Percentiles rank a stretch among this genome's conserved stretches.
Conservation (phyloP, 1,140 invertebrate genomes). For the Augochlora pura region DNA sequence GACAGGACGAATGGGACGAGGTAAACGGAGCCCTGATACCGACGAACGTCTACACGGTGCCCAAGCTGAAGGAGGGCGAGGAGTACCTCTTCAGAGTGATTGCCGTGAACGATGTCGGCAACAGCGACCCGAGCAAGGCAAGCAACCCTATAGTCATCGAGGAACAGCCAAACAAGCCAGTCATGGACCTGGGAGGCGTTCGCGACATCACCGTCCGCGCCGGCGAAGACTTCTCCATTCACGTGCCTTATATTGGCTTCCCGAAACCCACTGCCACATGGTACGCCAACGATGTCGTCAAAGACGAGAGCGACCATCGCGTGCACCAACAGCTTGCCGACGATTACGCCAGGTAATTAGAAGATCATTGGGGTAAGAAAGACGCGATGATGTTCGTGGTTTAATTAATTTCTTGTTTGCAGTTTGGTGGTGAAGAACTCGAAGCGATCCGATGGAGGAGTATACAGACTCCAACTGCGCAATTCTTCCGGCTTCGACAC, state of each 20-base stretch:
- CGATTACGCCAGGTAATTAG: slow-evolving; percentile 86
- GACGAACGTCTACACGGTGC: slow-evolving; percentile 89
- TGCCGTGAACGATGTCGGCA: slow-evolving; percentile 97
- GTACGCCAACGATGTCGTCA: slow-evolving; percentile 91
- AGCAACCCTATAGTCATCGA: slow-evolving; percentile 92
- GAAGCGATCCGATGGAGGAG: slow-evolving; percentile 93
- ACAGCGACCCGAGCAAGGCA: slow-evolving; percentile 94
- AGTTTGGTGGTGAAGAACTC: slow-evolving; percentile 95
- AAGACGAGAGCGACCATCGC: slow-evolving; percentile 87
- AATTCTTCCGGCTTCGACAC: slow-evolving; percentile 98
- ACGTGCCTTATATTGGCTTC: slow-evolving; percentile 96
- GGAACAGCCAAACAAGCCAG: slow-evolving; percentile 97
- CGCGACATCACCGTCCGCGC: slow-evolving; percentile 98
- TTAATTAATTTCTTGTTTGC: slow-evolving; percentile 45
- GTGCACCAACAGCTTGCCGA: slow-evolving; percentile 92
- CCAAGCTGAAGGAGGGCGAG: slow-evolving; percentile 94
- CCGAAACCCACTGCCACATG: slow-evolving; percentile 96
- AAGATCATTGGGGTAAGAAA: no score
- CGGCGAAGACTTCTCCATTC: slow-evolving; percentile 98
- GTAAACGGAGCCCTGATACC: slow-evolving; percentile 90
- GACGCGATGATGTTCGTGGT: no score
- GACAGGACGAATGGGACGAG: slow-evolving; percentile 90
- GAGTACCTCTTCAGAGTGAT: slow-evolving; percentile 98
- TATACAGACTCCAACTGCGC: slow-evolving; percentile 94
- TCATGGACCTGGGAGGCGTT: slow-evolving; percentile 94